phyloP scores from a whole-genome alignment of 1,140 invertebrate species.

The Rhopalosiphum maidis region DNA sequence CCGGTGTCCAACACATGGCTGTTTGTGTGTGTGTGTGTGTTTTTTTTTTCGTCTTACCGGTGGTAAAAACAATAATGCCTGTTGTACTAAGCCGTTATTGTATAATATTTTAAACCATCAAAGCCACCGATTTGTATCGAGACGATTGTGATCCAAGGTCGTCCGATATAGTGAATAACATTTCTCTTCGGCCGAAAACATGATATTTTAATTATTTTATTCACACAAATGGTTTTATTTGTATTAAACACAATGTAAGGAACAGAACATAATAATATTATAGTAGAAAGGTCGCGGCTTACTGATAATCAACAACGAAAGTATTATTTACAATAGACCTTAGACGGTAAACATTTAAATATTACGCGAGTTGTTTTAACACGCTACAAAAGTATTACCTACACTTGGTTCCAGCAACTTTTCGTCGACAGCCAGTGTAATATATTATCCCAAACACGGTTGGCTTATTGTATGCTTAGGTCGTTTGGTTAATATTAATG shows the following conservation, averaged over 20 bases:
- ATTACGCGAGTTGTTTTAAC: background rate
- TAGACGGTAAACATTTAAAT: conserved; percentile 10
- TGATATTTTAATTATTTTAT: conserved; percentile 23
- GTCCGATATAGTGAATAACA: background rate
- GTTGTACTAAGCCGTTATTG: background rate
- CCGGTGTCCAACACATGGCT: conserved; percentile 30
- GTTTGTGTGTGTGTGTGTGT: conserved; percentile 6
- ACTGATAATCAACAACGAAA: background rate
- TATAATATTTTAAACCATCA: background rate
- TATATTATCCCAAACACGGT: conserved; percentile 17
- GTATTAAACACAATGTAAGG: background rate
- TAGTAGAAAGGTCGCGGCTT: background rate
- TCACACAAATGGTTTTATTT: background rate
- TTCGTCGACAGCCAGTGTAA: conserved; percentile 24
- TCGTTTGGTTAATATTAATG: conserved; percentile 45
- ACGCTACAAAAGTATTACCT: background rate
- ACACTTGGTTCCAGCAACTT: background rate
- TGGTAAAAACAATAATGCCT: conserved; percentile 13
- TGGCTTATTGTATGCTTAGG: conserved; percentile 8
- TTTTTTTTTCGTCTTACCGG: background rate
- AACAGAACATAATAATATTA: background rate
- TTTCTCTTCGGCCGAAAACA: conserved; percentile 15
- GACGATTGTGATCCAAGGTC: background rate
- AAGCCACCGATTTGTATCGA: conserved; percentile 6
- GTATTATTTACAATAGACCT: background rate